A percentile compares a stretch with the other conserved stretches of the same genome.
phyloP scores from a whole-genome alignment of 2,113 vertebrate species.

The Paracanthobrama guichenoti region DNA sequence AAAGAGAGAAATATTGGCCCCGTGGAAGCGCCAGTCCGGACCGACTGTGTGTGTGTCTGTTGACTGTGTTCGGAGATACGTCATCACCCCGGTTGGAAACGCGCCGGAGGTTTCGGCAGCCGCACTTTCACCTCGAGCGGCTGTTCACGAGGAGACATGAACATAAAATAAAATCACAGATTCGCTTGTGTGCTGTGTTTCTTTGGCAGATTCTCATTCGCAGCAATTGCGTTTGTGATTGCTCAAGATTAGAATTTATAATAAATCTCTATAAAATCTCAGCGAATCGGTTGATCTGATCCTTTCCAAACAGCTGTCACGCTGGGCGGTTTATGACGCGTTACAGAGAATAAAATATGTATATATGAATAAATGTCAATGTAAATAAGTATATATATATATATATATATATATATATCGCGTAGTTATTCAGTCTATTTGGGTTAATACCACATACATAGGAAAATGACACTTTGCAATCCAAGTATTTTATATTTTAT shows the following conservation, averaged over 20 bases:
- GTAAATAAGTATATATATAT: not conserved
- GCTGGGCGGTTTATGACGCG: conserved; percentile 9
- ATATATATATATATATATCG: not conserved
- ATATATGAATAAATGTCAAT: not conserved
- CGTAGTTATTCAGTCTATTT: not conserved
- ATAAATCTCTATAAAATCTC: not conserved
- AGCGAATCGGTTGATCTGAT: conserved; percentile 15
- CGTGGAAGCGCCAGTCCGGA: conserved; percentile 29
- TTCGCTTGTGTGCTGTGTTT: not conserved
- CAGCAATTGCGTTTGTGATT: not conserved
- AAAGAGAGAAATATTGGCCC: not conserved
- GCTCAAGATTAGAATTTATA: not conserved
- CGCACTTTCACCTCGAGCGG: conserved; percentile 26
- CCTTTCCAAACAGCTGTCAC: conserved; percentile 21
- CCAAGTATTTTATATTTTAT: not conserved
- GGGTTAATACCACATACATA: not conserved
- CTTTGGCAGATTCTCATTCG: not conserved
- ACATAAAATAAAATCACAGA: not conserved
- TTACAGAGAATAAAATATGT: not conserved
- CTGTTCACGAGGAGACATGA: not conserved
- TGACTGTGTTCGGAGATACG: conserved; percentile 73
- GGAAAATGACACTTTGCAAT: not conserved
- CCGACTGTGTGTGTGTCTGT: conserved; percentile 73
- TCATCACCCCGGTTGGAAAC: conserved; percentile 52
- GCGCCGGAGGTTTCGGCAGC: not conserved